Percentiles rank a stretch among this genome's conserved stretches.
These are phyloP conservation scores for Symphodus melops DNA, from an alignment of 2,113 vertebrate species.

Conservation along the genomic window DNA sequence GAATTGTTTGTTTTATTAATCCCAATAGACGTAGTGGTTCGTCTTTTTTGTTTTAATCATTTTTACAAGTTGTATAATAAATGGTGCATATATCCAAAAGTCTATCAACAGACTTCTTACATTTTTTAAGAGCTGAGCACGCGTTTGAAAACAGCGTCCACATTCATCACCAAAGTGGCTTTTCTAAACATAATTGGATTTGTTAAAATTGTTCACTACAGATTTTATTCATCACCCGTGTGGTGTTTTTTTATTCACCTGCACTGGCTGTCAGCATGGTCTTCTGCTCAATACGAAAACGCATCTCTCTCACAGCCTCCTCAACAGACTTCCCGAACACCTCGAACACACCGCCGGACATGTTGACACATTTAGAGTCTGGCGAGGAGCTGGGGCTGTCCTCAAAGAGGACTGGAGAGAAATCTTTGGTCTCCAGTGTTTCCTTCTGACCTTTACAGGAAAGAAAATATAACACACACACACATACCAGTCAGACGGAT, in stretches of 20 bases:
- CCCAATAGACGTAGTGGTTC: too few relatives aligned
- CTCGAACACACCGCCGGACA: conserved; percentile 61
- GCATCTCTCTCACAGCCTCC: conserved; percentile 96
- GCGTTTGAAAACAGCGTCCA: too few relatives aligned
- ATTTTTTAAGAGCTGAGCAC: too few relatives aligned
- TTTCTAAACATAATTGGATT: too few relatives aligned
- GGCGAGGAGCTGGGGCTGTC: conserved; percentile 79
- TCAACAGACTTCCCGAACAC: conserved; percentile 92
- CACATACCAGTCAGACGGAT: background rate
- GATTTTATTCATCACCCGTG: background rate
- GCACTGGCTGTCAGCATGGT: conserved; percentile 95
- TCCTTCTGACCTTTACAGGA: conserved; percentile 45
- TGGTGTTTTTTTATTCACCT: conserved; percentile 79
- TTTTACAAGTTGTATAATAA: too few relatives aligned
- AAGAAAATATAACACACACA: background rate
- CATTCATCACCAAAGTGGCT: too few relatives aligned
- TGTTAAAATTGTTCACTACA: too few relatives aligned
- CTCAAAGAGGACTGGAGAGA: conserved; percentile 93
- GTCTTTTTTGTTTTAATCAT: too few relatives aligned
- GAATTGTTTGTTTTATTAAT: too few relatives aligned
- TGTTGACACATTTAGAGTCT: conserved; percentile 51
- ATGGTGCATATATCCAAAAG: too few relatives aligned
- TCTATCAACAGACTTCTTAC: too few relatives aligned
- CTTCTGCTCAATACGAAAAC: conserved; percentile 95
- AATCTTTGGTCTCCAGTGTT: conserved; percentile 37